phyloP scores from a whole-genome alignment of 2,113 vertebrate species.

The Tragelaphus scriptus region DNA sequence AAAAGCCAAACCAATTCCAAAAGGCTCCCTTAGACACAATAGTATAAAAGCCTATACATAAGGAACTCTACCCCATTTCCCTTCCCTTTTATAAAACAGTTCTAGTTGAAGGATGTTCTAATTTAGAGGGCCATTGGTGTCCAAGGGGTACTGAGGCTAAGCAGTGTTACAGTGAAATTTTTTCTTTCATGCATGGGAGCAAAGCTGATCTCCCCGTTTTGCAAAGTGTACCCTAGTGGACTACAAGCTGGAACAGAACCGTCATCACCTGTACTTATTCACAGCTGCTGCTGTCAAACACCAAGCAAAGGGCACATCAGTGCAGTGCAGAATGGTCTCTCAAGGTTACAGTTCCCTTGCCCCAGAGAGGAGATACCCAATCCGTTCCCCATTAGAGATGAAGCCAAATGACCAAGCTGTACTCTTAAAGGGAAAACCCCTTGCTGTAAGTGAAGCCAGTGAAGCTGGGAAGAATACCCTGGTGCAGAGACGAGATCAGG shows the following conservation, averaged over 20 bases:
- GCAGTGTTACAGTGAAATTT: neutral
- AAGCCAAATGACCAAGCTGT: neutral
- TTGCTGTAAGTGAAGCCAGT: neutral
- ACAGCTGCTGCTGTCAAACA: neutral
- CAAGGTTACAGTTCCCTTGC: neutral
- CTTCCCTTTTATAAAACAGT: neutral
- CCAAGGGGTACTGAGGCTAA: neutral
- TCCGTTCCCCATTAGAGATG: neutral
- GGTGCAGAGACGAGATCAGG: neutral
- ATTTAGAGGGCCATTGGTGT: neutral
- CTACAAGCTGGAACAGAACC: neutral
- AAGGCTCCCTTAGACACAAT: neutral
- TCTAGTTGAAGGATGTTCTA: neutral
- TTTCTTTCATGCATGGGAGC: neutral
- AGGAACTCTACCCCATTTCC: neutral
- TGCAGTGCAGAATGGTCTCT: neutral
- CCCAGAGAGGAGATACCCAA: neutral
- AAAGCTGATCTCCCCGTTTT: neutral
- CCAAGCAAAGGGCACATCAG: neutral
- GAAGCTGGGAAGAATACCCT: neutral
- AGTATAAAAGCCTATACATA: neutral
- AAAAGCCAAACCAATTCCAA: neutral
- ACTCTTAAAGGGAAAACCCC: neutral
- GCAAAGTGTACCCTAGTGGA: neutral
- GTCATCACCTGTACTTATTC: neutral